A percentile compares a stretch with the other conserved stretches of the same genome.
Evolutionary conservation across 2,888 invertebrate genomes (phyloP).

Genomic region (Lypha dubia): DNA sequence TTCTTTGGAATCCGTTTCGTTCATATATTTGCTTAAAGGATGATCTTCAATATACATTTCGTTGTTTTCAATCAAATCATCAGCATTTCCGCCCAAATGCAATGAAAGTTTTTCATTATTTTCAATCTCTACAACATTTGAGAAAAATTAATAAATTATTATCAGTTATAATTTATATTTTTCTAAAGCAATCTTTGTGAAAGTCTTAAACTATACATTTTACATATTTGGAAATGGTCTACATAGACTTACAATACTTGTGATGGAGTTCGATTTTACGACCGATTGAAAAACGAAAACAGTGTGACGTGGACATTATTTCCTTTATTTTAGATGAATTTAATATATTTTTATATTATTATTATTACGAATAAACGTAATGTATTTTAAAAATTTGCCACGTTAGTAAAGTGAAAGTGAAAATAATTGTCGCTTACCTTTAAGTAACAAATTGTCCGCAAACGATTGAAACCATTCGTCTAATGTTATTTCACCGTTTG

Average conservation of each 20-base stretch:
- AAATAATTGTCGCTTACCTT: constrained; percentile 55
- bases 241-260: no score
- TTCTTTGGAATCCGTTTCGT: constrained; percentile 32
- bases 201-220: background rate
- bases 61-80: constrained; percentile 46
- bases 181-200: background rate
- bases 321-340: no score
- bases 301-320: no score
- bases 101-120: constrained; percentile 35
- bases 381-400: no score
- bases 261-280: no score
- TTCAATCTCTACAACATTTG: constrained; percentile 48
- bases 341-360: no score
- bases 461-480: constrained; percentile 74
- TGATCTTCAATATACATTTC: constrained; percentile 47
- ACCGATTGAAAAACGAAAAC: no score
- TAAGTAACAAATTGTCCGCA: constrained; percentile 59
- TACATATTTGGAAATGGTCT: background rate
- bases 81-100: constrained; percentile 2
- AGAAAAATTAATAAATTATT: background rate
- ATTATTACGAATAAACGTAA: no score
- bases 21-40: constrained; percentile 46
- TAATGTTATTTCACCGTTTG: constrained; percentile 74
- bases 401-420: background rate
- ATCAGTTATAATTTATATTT: background rate